phyloP scores from a whole-genome alignment of 2,113 vertebrate genomes.

The Cinclus cinclus region DNA sequence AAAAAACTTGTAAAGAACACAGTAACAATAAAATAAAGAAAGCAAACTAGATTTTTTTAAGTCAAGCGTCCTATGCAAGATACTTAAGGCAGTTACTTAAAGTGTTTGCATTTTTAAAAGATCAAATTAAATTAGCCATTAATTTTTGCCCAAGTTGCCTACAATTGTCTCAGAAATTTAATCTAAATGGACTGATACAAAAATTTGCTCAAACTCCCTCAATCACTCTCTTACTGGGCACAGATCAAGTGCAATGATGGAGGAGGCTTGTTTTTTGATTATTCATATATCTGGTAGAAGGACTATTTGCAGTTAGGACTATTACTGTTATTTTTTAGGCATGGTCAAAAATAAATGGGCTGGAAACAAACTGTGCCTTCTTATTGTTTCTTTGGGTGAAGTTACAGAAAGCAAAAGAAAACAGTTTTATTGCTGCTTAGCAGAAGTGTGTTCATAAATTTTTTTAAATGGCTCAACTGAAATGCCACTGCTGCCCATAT shows the following conservation, averaged over 20 bases:
- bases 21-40: neutral
- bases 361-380: neutral
- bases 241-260: neutral
- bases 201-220: neutral
- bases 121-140: slow-evolving; percentile 22
- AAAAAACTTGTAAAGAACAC: neutral
- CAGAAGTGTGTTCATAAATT: neutral
- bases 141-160: neutral
- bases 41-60: neutral
- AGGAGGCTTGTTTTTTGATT: neutral
- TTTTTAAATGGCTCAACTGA: neutral
- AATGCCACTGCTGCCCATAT: neutral
- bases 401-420: neutral
- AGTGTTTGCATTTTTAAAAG: neutral
- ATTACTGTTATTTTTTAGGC: neutral
- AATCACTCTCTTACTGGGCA: neutral
- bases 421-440: neutral
- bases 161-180: neutral
- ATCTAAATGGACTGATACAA: neutral
- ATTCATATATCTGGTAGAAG: neutral
- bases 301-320: neutral
- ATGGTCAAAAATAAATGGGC: neutral
- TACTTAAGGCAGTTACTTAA: neutral
- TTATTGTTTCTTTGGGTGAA: neutral
- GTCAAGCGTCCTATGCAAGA: neutral